These are phyloP conservation scores for Macrophya alboannulata DNA, from an alignment of 2,888 invertebrate species.

Conservation along the genomic window DNA sequence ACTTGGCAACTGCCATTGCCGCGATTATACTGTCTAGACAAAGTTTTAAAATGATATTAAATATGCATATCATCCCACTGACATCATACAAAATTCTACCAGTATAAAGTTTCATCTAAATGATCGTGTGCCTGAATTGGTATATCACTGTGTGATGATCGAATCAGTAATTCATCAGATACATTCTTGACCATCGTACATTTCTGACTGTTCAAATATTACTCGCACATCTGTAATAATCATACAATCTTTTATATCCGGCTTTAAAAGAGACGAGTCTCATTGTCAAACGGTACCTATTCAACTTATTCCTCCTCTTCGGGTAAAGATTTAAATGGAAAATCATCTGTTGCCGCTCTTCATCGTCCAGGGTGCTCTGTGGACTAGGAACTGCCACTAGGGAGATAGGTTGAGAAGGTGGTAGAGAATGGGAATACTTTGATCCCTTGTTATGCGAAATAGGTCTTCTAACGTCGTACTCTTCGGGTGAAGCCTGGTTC, in stretches of 20 bases:
- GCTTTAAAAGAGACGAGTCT: not conserved
- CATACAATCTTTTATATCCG: not conserved
- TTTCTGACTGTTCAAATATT: not conserved
- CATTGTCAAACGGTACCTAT: slow-evolving; percentile 66
- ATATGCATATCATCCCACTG: slow-evolving; percentile 10
- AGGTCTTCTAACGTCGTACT: slow-evolving; percentile 71
- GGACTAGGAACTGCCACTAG: slow-evolving; percentile 66
- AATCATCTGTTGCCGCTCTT: slow-evolving; percentile 82
- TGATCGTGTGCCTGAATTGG: not conserved
- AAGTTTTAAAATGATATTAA: not conserved
- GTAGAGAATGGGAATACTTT: slow-evolving; percentile 63
- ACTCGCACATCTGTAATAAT: not conserved
- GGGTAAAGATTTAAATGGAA: slow-evolving; percentile 86
- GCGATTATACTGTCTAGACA: not conserved
- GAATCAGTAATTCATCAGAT: not conserved
- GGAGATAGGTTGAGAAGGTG: slow-evolving; percentile 64
- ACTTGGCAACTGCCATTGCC: slow-evolving; percentile 8
- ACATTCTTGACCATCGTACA: not conserved
- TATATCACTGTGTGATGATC: not conserved
- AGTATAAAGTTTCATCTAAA: not conserved
- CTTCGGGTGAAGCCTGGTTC: slow-evolving; percentile 62
- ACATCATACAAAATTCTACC: not conserved
- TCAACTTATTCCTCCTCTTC: slow-evolving; percentile 78
- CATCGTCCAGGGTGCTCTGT: slow-evolving; percentile 65
- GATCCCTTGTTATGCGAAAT: slow-evolving; percentile 65